Evolutionary conservation across 2,888 invertebrate species (phyloP).

Genomic region (Lithophane semibrunnea): DNA sequence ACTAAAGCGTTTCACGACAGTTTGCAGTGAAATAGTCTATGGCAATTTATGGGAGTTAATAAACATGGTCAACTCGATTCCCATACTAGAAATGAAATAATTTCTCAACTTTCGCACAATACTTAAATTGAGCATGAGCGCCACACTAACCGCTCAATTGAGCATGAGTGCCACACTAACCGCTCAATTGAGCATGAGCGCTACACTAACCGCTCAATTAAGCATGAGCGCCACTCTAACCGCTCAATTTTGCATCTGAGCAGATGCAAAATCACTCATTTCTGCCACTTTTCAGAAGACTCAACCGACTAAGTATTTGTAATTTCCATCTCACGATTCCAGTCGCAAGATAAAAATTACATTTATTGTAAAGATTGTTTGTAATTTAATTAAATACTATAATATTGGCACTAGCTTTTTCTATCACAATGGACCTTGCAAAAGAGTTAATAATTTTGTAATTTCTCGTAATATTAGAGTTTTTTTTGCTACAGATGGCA

Average conservation of each 20-base stretch:
- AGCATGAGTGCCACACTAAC: neutral
- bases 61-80: too few relatives aligned
- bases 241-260: conserved; percentile 23
- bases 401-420: conserved; percentile 86
- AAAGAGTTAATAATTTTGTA: conserved; percentile 63
- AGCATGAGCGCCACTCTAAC: neutral
- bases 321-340: conserved; percentile 37
- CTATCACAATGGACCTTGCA: conserved; percentile 87
- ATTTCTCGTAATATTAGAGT: conserved; percentile 56
- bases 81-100: neutral
- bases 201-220: neutral
- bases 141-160: conserved; percentile 16
- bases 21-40: neutral
- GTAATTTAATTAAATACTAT: conserved; percentile 59
- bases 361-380: conserved; percentile 49
- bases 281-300: conserved; percentile 8
- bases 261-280: neutral
- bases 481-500: conserved; percentile 60
- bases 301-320: neutral
- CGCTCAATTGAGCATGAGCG: conserved; percentile 11
- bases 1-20: neutral
- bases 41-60: neutral
- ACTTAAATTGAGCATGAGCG: neutral
- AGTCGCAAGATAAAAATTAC: conserved; percentile 58
- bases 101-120: neutral